A percentile compares a stretch with the other conserved stretches of the same genome.
Evolutionary conservation across 1,140 invertebrate species (phyloP).

Genomic region (Drosophila navojoa): DNA sequence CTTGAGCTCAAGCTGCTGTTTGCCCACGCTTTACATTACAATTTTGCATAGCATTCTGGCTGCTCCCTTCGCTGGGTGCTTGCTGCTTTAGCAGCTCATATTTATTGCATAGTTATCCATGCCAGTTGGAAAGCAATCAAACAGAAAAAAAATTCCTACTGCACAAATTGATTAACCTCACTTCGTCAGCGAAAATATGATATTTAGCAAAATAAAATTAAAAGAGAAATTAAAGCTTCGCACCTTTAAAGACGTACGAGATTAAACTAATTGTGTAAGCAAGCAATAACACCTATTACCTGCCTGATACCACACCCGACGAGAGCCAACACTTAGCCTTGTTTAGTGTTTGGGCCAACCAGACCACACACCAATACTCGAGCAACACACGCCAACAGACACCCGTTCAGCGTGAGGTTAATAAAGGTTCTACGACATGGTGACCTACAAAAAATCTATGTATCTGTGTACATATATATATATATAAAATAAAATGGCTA

Average conservation of each 20-base stretch:
- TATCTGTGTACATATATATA: conserved; percentile 59
- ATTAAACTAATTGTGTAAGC: conserved; percentile 17
- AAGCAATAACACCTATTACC: conserved; percentile 45
- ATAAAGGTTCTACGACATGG: conserved; percentile 80
- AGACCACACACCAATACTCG: conserved; percentile 19
- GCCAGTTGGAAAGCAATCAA: conserved; percentile 8
- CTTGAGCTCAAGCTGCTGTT: conserved; percentile 25
- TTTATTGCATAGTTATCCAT: conserved; percentile 60
- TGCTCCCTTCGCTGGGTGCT: background rate
- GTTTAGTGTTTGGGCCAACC: conserved; percentile 59
- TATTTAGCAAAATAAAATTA: conserved; percentile 1
- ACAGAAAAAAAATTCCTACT: conserved; percentile 6
- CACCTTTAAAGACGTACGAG: background rate
- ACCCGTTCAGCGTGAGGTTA: conserved; percentile 57
- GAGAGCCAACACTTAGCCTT: conserved; percentile 56
- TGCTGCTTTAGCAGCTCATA: conserved; percentile 36
- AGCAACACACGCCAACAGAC: conserved; percentile 23
- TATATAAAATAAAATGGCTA: conserved; percentile 74
- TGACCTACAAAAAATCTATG: conserved; percentile 68
- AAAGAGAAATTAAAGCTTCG: too few relatives aligned
- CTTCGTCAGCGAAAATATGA: conserved; percentile 13
- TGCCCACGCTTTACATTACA: conserved; percentile 24
- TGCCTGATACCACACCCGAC: conserved; percentile 49
- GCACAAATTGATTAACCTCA: conserved; percentile 56
- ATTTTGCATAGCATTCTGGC: conserved; percentile 21